Evolutionary conservation across 2,888 invertebrate genomes (phyloP), one percentile per base, ranked within the genome.

Genomic region (Hypomecis punctinalis): DNA sequence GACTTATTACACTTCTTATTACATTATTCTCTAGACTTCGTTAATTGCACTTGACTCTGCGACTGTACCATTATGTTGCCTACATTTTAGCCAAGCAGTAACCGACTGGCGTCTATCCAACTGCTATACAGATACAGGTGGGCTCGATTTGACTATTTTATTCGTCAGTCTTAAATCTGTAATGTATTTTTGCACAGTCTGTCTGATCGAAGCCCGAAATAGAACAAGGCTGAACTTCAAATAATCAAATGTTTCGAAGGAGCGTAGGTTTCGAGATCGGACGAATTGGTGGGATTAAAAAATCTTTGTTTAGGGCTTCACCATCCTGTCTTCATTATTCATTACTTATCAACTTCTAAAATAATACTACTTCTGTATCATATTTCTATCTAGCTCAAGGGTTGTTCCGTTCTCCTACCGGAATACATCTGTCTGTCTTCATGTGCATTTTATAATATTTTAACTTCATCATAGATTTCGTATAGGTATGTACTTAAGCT

Each of bases 191-290:
- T 82, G 81, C 78, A 76, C 73, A 70, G 76, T 76, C 79, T 76
- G 77, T 76, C 79, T 80, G 81, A 84, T 84, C 84, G 79, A 71
- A 74, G 77, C 77, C 80, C 59, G 74, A 85, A 88, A 88, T 88
- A 89, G 84, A 72, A 76, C 90, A 89, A 90, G 90, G 89, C 80
- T 86, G 79, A 77, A 82, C 88, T 89, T 71, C 74, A 86, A 88
- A 90, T 89, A 89, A 83, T 84, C 79, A 74, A 78, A 76, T 70
- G 78, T 69, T 79, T 72, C 67, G 75, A 76, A 77, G 71, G 75
- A 83, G 81, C 79, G 83, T 83, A 81, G 80, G 82, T 76, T 83
- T 63, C 66, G 75, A 70, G 74, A 77, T 61, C 36, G 46, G 48
- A 55, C 37, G 51, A 57, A 70, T 70, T 72, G 63, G 68, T 70